Evolutionary conservation across 2,888 invertebrate genomes (phyloP), one percentile per base, ranked within the genome.

Genomic region (Fragum whitleyi): DNA sequence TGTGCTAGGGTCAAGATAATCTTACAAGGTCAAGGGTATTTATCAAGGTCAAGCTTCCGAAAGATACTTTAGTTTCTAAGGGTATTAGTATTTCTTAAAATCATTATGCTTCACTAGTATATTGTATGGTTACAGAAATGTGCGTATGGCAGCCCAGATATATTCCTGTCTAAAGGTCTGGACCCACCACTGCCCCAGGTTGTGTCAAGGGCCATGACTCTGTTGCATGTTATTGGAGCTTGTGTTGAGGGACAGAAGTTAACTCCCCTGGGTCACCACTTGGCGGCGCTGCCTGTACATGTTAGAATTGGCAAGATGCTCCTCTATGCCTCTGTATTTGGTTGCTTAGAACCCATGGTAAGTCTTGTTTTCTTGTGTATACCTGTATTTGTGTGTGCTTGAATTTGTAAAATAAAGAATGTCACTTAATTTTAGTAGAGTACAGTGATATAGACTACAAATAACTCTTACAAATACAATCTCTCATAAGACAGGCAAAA

Each of bases 251-350:
- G 86, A 21, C 76, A 86, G 47, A 82, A 77, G 42, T 88, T 93
- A 61, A 93, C 93, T 1, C 91, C 93, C 1, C 87, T 93, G n/a
- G 93, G 93, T 32, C 92, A 92, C 71, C 93, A 93, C 78, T 81
- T 93, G 51, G 92, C 93, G 2, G 86, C 90, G 6, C 87, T 93
- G 23, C 93, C 93, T 16, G 92, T 93, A 11, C 88, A 93, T 82
- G 93, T 93, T 0, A 84, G 91, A n/a, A 89, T 93, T 26, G 93
- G 93, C 23, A 93, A 93, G 80, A 93, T 93, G 92, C 81, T 93
- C 62, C 61, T 93, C 21, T 92, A 90, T 83, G 92, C 89, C 21
- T 91, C 92, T 23, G 88, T 93, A 21, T 88, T 93, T 80, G 93
- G 92, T 11, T 93, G 93, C 79, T 79, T 93, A 23, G 91, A 92